Evolutionary conservation across 2,113 vertebrate genomes (phyloP), one percentile per base, ranked within the genome.

Genomic region (Lathamus discolor): DNA sequence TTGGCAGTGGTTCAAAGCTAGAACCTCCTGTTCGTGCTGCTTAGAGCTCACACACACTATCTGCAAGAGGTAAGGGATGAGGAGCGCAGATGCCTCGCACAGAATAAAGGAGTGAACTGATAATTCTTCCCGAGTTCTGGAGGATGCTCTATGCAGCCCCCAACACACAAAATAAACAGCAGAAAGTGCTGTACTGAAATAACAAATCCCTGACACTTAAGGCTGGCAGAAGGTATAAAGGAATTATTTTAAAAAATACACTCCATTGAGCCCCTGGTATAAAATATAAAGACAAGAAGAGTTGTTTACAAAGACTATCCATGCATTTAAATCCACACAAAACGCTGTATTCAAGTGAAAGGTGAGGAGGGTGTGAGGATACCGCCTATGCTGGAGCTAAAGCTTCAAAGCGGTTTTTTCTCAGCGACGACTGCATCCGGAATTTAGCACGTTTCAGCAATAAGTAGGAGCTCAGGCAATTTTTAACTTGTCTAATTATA

Each of bases 401-500:
- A 69, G 76, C 51, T 92, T 96, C 81, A 61, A 18, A 68, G 52
- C 1, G 1, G 2, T 57, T 92, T 91, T 91, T 94, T 86, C 75
- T 81, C 57, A 84, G 69, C 15, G 44, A 81, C 57, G 37, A 83
- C 37, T 70, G 83, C 44, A 75, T 92, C 67, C 4, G 3, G 70
- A 93, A 84, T 86, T 95, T 52, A 89, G 29, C 11, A 0, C 17
- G 28, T 68, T 95, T 91, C 87, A 92, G 76, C 77, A 79, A 55
- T 19, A 89, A 92, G 85, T 35, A 59, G 69, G 62, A 93, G 68
- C 55, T 90, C 77, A 86, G 62, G 44, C 66, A 90, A 77, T 75
- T 97, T 96, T 93, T 68, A 93, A 66, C 92, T 74, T 68, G 59
- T 55, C 66, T 93, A 94, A 94, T 94, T 91, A 90, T 88, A 94